Base-by-base conservation (phyloP, 1,140 invertebrate genomes). In the Brachionus paranguensis region DNA sequence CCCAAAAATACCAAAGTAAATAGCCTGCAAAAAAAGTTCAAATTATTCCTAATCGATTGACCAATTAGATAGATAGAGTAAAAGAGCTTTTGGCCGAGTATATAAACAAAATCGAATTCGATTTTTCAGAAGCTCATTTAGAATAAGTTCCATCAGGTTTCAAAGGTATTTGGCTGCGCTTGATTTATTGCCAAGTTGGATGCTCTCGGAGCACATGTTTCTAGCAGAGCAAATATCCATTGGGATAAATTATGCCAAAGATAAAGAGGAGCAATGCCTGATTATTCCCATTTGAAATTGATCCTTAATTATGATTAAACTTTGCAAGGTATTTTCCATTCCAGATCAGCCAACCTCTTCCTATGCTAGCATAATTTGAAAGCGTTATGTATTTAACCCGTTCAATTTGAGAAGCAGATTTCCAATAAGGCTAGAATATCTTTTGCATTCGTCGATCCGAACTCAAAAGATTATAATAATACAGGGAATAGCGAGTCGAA, bases 311-410 rank as follows among this genome's bases (percentile, higher is more conserved):
- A 72, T 72, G 68, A 41, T 72, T 43, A 72, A 72, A 72, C 33
- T 72, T 72, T 72, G 33, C 41, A 41, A 20, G 17, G 33, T 43
- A 41, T 29, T 24, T 68, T 68, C 64, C 33, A 29, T 68, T 33
- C 33, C 5, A 29, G 14, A 41, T 72, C 41, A 20, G 7, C 17
- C 14, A 20, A 2, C 20, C 33, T 41, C 8, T 72, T 41, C 4
- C 43, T 14, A 20, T 72, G 37, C 24, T 20, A 47, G 33, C 68
- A 72, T 72, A 72, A 72, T 72, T 72, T 72, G 33, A 43, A 76
- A 76, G 72, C 72, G 72, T 76, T 76, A 76, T 76, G 72, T 53
- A 50, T 76, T 76, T 76, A 76, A 76, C 72, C 72, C 72, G 10
- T 74, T 74, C n/a, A 53, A 76, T 76, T 50, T 76, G 29, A 47